phyloP scores from a whole-genome alignment of 2,113 vertebrate genomes.

The Heterotis niloticus region DNA sequence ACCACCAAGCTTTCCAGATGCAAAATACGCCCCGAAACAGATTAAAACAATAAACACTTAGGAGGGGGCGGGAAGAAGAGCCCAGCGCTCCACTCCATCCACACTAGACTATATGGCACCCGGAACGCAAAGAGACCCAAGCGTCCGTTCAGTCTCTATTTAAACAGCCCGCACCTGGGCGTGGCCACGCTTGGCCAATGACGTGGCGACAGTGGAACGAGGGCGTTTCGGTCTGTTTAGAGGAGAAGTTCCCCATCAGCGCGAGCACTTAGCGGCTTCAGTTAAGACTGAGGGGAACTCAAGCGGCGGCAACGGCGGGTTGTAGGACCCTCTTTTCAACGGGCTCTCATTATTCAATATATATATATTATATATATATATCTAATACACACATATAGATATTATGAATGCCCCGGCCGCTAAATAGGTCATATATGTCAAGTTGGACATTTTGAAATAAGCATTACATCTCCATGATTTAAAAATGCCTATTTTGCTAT shows the following conservation, averaged over 20 bases:
- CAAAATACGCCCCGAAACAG: no score
- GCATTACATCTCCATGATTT: conserved; percentile 63
- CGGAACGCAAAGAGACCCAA: conserved; percentile 29
- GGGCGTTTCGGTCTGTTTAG: conserved; percentile 72
- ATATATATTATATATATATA: conserved; percentile 22
- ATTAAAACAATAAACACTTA: no score
- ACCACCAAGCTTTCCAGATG: no score
- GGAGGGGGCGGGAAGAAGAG: no score
- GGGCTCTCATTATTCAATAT: conserved; percentile 71
- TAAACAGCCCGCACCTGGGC: conserved; percentile 46
- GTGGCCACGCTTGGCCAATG: conserved; percentile 73
- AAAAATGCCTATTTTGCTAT: conserved; percentile 98
- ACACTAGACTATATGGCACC: no score
- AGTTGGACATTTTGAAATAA: conserved; percentile 63
- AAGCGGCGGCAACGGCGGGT: conserved; percentile 60
- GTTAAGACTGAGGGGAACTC: conserved; percentile 65
- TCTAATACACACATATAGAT: conserved; percentile 61
- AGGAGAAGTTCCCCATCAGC: conserved; percentile 87
- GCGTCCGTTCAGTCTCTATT: conserved; percentile 47
- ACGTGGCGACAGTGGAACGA: conserved; percentile 56
- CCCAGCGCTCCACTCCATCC: no score
- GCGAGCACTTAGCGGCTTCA: conserved; percentile 68
- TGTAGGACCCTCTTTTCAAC: conserved; percentile 62
- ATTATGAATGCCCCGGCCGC: conserved; percentile 62
- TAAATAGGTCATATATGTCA: conserved; percentile 68